Conservation (phyloP, 2,797 vertebrate genomes). For the Sebastolobus alascanus region DNA sequence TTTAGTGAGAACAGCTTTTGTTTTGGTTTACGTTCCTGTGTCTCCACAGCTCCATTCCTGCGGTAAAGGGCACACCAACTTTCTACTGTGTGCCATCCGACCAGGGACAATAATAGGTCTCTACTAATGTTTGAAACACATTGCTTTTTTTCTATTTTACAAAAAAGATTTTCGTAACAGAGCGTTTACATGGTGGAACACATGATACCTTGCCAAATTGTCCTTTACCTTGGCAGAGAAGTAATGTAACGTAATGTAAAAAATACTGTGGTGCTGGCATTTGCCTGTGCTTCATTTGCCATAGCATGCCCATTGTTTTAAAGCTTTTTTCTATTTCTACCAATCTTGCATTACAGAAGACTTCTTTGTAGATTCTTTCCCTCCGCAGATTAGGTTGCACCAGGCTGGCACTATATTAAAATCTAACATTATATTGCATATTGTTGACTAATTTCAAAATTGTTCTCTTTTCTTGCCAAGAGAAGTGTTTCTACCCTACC, state of each 20-base stretch:
- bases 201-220: too few species aligned
- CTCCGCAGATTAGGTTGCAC: not conserved
- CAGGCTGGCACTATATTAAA: too few species aligned
- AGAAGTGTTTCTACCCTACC: not conserved
- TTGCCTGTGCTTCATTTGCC: not conserved
- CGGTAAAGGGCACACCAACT: slow-evolving; percentile 36
- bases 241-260: not conserved
- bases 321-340: not conserved
- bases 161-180: not conserved
- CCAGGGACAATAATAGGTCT: not conserved
- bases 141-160: not conserved
- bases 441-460: not conserved
- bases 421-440: not conserved
- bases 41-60: slow-evolving; percentile 61
- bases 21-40: slow-evolving; percentile 31
- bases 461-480: not conserved
- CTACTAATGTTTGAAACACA: not conserved
- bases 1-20: not conserved
- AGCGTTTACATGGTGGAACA: not conserved
- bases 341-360: not conserved
- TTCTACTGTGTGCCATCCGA: slow-evolving; percentile 6
- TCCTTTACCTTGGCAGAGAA: not conserved
- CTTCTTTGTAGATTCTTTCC: not conserved
- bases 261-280: too few species aligned
- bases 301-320: not conserved